Base-by-base conservation (phyloP, 2,888 invertebrate species). In the Diarsia mendica region DNA sequence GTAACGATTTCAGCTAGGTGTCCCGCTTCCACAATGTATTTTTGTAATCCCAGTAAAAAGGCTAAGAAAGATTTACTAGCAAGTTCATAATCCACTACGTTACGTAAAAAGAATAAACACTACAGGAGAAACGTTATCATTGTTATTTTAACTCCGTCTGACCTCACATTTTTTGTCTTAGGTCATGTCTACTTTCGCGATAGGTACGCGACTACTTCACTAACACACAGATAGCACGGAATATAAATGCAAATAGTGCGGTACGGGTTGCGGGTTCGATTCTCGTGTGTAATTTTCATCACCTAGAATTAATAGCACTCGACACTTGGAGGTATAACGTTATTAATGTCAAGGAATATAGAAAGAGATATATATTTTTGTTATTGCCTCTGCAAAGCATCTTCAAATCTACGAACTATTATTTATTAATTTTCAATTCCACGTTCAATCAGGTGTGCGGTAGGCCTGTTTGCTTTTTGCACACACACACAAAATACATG, bases 111-210 rank as follows among this genome's bases (percentile, higher is more conserved):
- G 3, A 76, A 66, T 18, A 64, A 48, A 60, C 44, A 71, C 0
- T 46, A 13, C 33, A 28, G 5, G n/a, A 60, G 13, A n/a, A 28
- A 53, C 44, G 33, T 67, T 72, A 79, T 83, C 71, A 11, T 23
- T 53, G 48, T 70, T 79, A 28, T 69, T 72, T 58, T 82, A 58
- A 72, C 79, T 18, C 8, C 15, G 61, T 67, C 60, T 83, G 80
- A 82, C 69, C 83, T 23, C 75, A 60, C 9, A 28, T 61, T 72
- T 58, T 69, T 83, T 72, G 68, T 72, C 61, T 82, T 28, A 75
- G 61, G 80, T 72, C 75, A 67, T 61, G 79, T 67, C n/a, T 44
- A 70, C 69, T 75, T 79, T 83, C 46, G 63, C 3, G 61, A 69
- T 67, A 58, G 15, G 15, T 58, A 72, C 4, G 23, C 1, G 55